These are phyloP conservation scores for Lutraria lutraria DNA, from an alignment of 2,888 invertebrate genomes.

Conservation along the genomic window DNA sequence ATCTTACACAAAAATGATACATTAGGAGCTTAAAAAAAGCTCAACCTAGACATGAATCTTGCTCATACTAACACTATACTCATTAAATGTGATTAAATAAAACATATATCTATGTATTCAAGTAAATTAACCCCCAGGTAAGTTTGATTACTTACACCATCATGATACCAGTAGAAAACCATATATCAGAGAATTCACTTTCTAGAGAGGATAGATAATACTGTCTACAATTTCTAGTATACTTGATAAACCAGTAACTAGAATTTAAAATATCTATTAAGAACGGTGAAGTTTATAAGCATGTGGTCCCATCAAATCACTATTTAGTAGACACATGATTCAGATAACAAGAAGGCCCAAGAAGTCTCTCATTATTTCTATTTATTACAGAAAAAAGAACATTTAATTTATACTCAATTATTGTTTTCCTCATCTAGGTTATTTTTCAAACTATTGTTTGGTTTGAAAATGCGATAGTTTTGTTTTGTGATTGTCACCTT, in stretches of 20 bases:
- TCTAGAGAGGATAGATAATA: not conserved
- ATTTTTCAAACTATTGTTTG: too few relatives aligned
- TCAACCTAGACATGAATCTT: not conserved
- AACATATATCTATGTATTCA: not conserved
- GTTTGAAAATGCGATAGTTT: too few relatives aligned
- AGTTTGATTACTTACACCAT: conserved; percentile 1
- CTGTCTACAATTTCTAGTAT: not conserved
- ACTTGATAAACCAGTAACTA: not conserved
- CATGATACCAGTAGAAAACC: not conserved
- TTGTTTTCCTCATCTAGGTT: too few relatives aligned
- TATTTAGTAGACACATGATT: too few relatives aligned
- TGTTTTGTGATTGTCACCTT: too few relatives aligned
- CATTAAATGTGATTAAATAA: conserved; percentile 14
- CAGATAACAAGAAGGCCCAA: too few relatives aligned
- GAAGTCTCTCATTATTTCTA: too few relatives aligned
- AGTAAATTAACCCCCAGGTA: not conserved
- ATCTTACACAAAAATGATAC: not conserved
- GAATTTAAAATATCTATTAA: too few relatives aligned
- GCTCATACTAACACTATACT: not conserved
- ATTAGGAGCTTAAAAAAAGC: not conserved
- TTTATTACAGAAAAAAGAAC: too few relatives aligned
- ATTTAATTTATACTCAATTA: too few relatives aligned
- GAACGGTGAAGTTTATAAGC: too few relatives aligned
- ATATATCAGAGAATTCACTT: conserved; percentile 6
- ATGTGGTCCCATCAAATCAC: too few relatives aligned